Base-by-base conservation (phyloP, 53 echinoderm and acorn worm genomes). In the Temnopleurus reevesii region DNA sequence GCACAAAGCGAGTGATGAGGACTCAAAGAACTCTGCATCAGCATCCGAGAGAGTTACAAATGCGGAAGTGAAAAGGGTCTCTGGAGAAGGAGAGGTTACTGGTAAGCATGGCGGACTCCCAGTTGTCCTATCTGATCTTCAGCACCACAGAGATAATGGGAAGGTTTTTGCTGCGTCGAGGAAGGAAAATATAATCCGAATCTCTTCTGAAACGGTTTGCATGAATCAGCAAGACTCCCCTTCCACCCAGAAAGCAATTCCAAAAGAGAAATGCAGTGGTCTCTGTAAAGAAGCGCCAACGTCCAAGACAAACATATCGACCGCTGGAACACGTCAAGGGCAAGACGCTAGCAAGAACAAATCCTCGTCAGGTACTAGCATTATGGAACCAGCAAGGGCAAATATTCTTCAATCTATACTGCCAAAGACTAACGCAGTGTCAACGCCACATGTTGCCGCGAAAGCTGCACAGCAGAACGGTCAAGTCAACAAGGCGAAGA, bases 101-200 rank as follows among this genome's bases (percentile, higher is more conserved):
- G 82, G 83, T 4, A 31, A 19, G 35, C 83, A 83, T 18, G 17
- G 33, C 15, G 55, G 55, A 26, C 83, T 83, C 17, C 83, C 83
- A 2, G 19, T 4, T 0, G 83, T 83, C 12, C 54, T 83, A 55
- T 36, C 55, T 13, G 36, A 47, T 10, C 33, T 54, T 31, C n/a
- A 83, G n/a, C n/a, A n/a, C 27, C 55, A 10, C 23, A 35, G 13
- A 2, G 36, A 55, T 36, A 83, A 55, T 34, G 56, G 34, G 36
- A 83, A 56, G 23, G 55, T 55, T 5, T 15, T 83, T 4, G 54
- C 83, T 54, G 83, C 56, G n/a, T 49, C 35, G 10, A 10, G 55
- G 18, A 53, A 83, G 33, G 35, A 53, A 25, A 55, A 83, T 55
- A 38, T 83, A 55, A 83, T 83, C 35, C 83, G 83, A 5, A 53